phyloP scores from a whole-genome alignment of 2,888 invertebrate genomes.

The Ferdinandea cuprea region DNA sequence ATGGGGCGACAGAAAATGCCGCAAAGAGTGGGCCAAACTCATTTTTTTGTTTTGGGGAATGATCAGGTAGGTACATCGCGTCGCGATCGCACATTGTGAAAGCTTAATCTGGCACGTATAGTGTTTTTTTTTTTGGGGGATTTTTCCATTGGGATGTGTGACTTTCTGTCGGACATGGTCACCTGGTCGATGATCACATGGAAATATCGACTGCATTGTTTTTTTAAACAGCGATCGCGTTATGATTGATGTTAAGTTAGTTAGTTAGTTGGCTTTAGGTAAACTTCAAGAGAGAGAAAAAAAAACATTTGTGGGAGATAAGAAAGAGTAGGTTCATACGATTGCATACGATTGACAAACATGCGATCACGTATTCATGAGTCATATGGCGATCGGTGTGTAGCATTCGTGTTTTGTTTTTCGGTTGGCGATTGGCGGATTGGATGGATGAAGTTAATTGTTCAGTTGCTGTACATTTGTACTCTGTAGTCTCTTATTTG shows the following conservation, averaged over 20 bases:
- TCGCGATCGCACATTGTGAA: background rate
- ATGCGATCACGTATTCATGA: too few relatives aligned
- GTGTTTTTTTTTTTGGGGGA: background rate
- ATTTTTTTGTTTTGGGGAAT: background rate
- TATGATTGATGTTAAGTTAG: constrained; percentile 44
- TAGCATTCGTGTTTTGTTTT: too few relatives aligned
- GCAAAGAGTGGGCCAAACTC: background rate
- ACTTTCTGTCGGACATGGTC: constrained; percentile 20
- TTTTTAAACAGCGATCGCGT: constrained; percentile 31
- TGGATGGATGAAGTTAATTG: too few relatives aligned
- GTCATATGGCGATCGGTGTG: too few relatives aligned
- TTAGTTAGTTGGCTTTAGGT: too few relatives aligned
- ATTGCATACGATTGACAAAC: too few relatives aligned
- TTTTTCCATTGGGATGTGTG: background rate
- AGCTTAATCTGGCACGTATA: background rate
- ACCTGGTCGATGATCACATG: constrained; percentile 56
- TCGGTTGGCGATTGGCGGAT: too few relatives aligned
- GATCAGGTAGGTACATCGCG: background rate
- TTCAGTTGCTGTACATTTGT: too few relatives aligned
- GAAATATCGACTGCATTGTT: constrained; percentile 63
- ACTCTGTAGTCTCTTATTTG: too few relatives aligned
- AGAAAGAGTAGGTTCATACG: too few relatives aligned
- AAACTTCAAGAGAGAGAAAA: too few relatives aligned
- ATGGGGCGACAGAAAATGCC: constrained; percentile 46
- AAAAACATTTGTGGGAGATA: too few relatives aligned